phyloP scores from a whole-genome alignment of 2,888 invertebrate species.

The Candidula unifasciata region DNA sequence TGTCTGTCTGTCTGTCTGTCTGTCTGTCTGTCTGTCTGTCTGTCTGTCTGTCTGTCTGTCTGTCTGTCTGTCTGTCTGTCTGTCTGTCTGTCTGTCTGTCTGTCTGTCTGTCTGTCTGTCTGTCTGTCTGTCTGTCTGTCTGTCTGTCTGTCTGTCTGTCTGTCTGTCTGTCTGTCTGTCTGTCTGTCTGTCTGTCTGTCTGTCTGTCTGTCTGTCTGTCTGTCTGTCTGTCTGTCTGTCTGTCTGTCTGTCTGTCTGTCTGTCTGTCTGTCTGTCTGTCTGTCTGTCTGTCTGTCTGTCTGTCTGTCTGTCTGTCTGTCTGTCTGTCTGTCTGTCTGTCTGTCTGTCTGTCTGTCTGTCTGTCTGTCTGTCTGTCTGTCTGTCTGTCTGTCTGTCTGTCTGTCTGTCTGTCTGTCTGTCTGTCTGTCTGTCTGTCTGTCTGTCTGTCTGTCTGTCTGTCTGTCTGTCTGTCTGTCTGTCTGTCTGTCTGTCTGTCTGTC shows the following conservation, averaged over 20 bases:
- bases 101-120: constrained; percentile 23
- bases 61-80: constrained; percentile 23
- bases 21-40: constrained; percentile 23
- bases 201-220: constrained; percentile 23
- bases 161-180: constrained; percentile 23
- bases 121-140: constrained; percentile 23
- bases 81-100: constrained; percentile 23
- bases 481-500: constrained; percentile 3
- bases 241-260: constrained; percentile 23
- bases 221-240: constrained; percentile 23
- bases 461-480: constrained; percentile 11
- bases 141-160: constrained; percentile 23
- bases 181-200: constrained; percentile 23
- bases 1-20: constrained; percentile 23
- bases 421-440: constrained; percentile 23
- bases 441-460: constrained; percentile 22
- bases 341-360: constrained; percentile 23
- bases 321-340: constrained; percentile 23
- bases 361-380: constrained; percentile 23
- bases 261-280: constrained; percentile 26
- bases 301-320: constrained; percentile 26
- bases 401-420: constrained; percentile 23
- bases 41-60: constrained; percentile 23
- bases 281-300: constrained; percentile 33
- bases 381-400: constrained; percentile 23